Percentiles rank a stretch among this genome's conserved stretches.
Evolutionary conservation across 2,888 invertebrate species (phyloP).

Genomic region (Helicoverpa assulta): DNA sequence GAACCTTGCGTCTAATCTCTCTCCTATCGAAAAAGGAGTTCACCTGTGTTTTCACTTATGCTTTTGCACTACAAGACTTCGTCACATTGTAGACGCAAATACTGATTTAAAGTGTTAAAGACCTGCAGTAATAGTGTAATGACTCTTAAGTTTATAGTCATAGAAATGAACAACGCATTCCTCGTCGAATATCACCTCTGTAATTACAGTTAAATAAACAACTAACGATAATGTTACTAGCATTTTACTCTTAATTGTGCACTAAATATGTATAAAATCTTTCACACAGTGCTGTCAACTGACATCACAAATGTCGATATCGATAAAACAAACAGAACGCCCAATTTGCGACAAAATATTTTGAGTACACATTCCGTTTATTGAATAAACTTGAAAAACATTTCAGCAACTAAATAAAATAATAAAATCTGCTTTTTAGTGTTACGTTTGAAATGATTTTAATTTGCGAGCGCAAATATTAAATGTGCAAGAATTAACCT

Average conservation of each 20-base stretch:
- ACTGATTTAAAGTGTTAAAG: neutral
- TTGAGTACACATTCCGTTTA: neutral
- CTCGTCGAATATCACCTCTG: neutral
- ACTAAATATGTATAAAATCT: neutral
- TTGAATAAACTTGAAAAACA: neutral
- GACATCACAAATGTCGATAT: neutral
- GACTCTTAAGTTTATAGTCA: neutral
- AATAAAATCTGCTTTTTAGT: neutral
- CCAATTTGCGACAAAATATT: constrained; percentile 6
- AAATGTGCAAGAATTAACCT: neutral
- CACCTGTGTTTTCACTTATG: no score
- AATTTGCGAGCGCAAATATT: no score
- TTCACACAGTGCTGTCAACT: neutral
- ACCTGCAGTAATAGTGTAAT: neutral
- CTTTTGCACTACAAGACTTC: no score
- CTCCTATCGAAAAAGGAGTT: no score
- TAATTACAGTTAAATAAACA: neutral
- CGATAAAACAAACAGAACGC: neutral
- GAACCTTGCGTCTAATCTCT: no score
- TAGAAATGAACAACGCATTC: neutral
- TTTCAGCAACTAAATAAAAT: no score
- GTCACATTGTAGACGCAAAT: no score
- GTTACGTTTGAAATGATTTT: no score
- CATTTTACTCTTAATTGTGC: neutral
- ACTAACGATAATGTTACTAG: neutral